Percentiles rank a stretch among this genome's conserved stretches.
Conservation (phyloP, 2,797 vertebrate genomes). For the Melanotaenia pygmaea region DNA sequence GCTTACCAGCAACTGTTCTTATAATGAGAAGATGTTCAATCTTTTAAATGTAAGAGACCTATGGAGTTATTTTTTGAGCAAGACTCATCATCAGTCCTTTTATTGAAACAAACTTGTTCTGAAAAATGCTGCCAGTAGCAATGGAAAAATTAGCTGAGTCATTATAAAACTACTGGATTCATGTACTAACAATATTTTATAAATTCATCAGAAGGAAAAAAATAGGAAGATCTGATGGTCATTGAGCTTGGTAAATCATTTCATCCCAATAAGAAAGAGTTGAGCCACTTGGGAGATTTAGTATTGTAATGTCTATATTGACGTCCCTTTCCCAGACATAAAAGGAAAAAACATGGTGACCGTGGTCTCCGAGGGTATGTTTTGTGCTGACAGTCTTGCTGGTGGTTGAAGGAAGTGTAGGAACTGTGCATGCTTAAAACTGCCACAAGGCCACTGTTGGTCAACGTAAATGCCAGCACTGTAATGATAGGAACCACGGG, state of each 20-base stretch:
- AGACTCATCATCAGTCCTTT: background rate
- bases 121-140: background rate
- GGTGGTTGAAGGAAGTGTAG: constrained; percentile 46
- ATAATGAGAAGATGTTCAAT: no score
- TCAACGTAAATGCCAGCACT: constrained; percentile 41
- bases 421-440: constrained; percentile 31
- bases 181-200: background rate
- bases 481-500: constrained; percentile 63
- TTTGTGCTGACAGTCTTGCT: constrained; percentile 55
- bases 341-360: constrained; percentile 22
- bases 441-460: constrained; percentile 51
- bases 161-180: background rate
- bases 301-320: constrained; percentile 1
- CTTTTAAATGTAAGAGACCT: background rate
- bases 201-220: background rate
- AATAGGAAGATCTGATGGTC: background rate
- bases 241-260: background rate
- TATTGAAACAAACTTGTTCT: background rate
- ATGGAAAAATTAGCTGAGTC: background rate
- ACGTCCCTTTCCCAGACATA: background rate
- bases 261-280: background rate
- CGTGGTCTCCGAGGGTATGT: constrained; percentile 44
- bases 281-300: background rate
- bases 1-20: no score
- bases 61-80: background rate